These are phyloP conservation scores for Gymnopithys bicolor DNA, from an alignment of 2,797 vertebrate genomes.

Conservation along the genomic window DNA sequence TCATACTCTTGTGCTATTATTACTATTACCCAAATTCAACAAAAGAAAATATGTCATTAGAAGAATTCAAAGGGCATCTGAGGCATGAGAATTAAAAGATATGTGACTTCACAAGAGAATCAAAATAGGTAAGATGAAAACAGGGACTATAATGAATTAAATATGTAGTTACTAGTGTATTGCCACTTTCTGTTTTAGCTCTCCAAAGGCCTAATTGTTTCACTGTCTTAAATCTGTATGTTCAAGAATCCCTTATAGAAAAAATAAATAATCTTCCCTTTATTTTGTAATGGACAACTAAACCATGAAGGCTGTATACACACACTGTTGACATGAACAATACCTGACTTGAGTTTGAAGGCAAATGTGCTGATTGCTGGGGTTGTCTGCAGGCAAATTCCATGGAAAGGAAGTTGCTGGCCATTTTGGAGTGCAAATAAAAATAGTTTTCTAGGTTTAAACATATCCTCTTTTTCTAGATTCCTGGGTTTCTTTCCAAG, in stretches of 20 bases:
- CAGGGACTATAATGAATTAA: not conserved
- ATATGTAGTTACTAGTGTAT: not conserved
- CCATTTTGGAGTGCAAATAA: not conserved
- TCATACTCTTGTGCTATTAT: not conserved
- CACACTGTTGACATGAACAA: not conserved
- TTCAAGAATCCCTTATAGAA: not conserved
- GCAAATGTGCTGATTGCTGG: not conserved
- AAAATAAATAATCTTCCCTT: not conserved
- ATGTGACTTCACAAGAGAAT: not conserved
- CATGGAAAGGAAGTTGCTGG: not conserved
- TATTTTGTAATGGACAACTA: not conserved
- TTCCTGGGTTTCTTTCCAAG: not conserved
- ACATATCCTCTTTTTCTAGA: not conserved
- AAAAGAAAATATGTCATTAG: not conserved
- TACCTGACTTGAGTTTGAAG: not conserved
- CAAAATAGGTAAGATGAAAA: not conserved
- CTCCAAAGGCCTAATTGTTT: not conserved
- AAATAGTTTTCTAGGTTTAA: not conserved
- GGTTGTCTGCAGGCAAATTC: not conserved
- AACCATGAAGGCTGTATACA: not conserved
- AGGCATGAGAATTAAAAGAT: not conserved
- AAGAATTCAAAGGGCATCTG: not conserved
- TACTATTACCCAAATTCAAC: not conserved
- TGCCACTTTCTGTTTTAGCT: not conserved
- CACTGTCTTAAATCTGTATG: not conserved